Evolutionary conservation across 2,888 invertebrate species (phyloP).

Genomic region (Tryphoninae sp.): DNA sequence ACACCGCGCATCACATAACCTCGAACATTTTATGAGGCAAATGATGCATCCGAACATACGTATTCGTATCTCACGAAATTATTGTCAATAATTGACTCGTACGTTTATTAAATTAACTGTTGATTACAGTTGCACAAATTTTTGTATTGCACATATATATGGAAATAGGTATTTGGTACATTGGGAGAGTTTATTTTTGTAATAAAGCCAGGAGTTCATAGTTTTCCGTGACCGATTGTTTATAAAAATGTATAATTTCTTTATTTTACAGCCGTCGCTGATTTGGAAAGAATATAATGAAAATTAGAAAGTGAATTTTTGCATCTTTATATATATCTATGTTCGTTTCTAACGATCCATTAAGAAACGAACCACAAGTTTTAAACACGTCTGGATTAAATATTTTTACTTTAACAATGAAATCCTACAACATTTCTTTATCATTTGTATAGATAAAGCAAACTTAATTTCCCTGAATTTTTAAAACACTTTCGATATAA

Average conservation of each 20-base stretch:
- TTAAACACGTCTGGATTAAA: too few species aligned
- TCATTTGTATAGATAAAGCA: background rate
- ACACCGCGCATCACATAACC: slow-evolving; percentile 69
- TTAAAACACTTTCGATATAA: background rate
- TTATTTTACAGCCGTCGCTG: background rate
- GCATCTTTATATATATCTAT: background rate
- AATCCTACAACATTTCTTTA: background rate
- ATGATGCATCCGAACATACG: slow-evolving; percentile 34
- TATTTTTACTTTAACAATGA: background rate
- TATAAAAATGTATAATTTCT: background rate
- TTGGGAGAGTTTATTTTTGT: background rate
- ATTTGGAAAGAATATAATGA: background rate
- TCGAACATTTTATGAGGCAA: slow-evolving; percentile 50
- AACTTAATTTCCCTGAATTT: background rate
- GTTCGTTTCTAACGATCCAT: background rate
- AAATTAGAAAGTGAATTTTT: background rate
- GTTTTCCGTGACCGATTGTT: background rate
- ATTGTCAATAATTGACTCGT: background rate
- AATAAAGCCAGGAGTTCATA: background rate
- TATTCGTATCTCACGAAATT: background rate
- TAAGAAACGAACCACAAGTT: too few species aligned
- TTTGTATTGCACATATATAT: background rate
- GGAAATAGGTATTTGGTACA: background rate
- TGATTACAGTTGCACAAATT: background rate
- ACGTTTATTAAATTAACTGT: background rate